These are phyloP conservation scores for Athene noctua DNA, from an alignment of 2,113 vertebrate species.

Conservation along the genomic window DNA sequence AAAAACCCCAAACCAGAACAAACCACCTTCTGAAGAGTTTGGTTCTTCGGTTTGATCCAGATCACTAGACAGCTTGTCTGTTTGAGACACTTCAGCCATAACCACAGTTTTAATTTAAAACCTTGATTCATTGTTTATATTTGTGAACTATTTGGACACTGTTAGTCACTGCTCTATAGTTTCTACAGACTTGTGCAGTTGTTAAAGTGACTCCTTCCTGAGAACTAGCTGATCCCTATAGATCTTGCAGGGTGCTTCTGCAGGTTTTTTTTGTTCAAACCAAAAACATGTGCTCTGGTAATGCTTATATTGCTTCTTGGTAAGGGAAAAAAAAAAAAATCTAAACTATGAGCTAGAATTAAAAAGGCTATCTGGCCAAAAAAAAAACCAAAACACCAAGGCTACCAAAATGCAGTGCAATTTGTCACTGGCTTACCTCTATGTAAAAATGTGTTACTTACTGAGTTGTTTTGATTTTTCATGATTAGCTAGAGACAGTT, in stretches of 20 bases:
- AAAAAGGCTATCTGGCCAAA: neutral
- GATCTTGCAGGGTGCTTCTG: neutral
- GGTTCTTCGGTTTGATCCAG: neutral
- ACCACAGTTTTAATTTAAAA: neutral
- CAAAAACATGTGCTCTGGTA: neutral
- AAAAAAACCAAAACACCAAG: neutral
- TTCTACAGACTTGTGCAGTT: neutral
- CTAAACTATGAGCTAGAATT: neutral
- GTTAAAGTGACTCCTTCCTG: neutral
- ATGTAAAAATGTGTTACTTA: neutral
- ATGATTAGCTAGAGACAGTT: neutral
- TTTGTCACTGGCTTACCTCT: neutral
- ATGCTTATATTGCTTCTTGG: neutral
- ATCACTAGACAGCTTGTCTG: neutral
- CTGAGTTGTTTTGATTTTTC: neutral
- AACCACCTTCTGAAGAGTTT: neutral
- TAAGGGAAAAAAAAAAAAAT: neutral
- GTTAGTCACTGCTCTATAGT: neutral
- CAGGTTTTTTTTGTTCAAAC: neutral
- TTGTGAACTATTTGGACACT: neutral
- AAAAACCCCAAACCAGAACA: rapidly evolving
- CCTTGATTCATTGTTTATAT: neutral
- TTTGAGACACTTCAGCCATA: neutral
- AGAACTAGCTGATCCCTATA: neutral
- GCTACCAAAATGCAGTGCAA: neutral